These are phyloP conservation scores for Acanthococcus lagerstroemiae DNA, from an alignment of 2,888 invertebrate genomes.

Conservation along the genomic window DNA sequence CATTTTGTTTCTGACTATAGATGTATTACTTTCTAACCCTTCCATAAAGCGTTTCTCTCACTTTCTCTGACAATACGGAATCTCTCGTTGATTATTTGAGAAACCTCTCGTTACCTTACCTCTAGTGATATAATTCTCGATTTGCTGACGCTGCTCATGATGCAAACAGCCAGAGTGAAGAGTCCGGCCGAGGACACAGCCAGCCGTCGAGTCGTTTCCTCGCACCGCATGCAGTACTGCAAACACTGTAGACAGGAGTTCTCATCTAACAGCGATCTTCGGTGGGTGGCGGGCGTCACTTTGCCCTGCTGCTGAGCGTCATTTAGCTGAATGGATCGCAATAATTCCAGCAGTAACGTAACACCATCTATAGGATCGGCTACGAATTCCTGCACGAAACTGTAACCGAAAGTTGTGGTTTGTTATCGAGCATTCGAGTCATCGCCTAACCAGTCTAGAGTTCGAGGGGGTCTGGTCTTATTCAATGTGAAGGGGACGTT, in stretches of 20 bases:
- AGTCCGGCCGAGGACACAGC: constrained; percentile 70
- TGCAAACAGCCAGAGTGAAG: constrained; percentile 73
- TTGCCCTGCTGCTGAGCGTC: constrained; percentile 47
- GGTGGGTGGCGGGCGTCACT: constrained; percentile 34
- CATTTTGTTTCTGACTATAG: too few species aligned
- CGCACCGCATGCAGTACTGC: constrained; percentile 66
- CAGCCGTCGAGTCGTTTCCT: constrained; percentile 66
- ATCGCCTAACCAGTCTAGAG: too few species aligned
- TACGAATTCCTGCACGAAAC: constrained; percentile 87
- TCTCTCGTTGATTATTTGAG: too few species aligned
- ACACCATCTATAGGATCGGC: constrained; percentile 81
- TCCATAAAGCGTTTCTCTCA: too few species aligned
- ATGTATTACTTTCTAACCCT: too few species aligned
- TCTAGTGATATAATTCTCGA: constrained; percentile 75
- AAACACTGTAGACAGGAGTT: constrained; percentile 81
- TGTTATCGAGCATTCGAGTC: too few species aligned
- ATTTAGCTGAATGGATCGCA: constrained; percentile 73
- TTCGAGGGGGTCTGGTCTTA: too few species aligned
- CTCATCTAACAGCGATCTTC: constrained; percentile 71
- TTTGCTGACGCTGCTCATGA: constrained; percentile 78
- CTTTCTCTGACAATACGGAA: too few species aligned
- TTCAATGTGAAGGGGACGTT: too few species aligned
- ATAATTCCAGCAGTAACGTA: constrained; percentile 67
- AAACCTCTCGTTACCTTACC: constrained; percentile 48
- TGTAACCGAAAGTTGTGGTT: too few species aligned